Conservation (phyloP, 2,888 invertebrate species). For the Sphaeridia pumilis region DNA sequence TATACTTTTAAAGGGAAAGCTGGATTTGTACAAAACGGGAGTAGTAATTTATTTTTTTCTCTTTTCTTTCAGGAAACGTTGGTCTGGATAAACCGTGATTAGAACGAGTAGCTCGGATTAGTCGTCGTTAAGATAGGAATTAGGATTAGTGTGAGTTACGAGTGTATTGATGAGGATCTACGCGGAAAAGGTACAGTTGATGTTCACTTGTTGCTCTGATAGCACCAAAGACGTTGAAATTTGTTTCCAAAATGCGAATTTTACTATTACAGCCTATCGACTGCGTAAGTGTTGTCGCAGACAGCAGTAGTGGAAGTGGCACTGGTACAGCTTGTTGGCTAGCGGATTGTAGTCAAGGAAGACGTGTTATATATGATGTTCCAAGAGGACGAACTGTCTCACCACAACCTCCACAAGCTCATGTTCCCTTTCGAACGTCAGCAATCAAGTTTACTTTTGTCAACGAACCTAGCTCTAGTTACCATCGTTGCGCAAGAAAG, state of each 20-base stretch:
- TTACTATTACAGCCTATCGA: slow-evolving; percentile 28
- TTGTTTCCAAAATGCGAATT: no score
- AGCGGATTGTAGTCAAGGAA: slow-evolving; percentile 32
- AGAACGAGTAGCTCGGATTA: no score
- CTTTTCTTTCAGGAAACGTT: no score
- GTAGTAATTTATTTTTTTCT: no score
- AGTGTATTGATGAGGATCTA: slow-evolving; percentile 16
- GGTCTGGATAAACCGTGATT: no score
- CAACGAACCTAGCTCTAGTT: slow-evolving; percentile 30
- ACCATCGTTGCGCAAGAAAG: slow-evolving; percentile 35
- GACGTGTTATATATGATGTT: slow-evolving; percentile 32
- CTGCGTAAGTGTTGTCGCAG: slow-evolving; percentile 35
- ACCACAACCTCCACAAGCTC: slow-evolving; percentile 36
- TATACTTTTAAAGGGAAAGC: no score
- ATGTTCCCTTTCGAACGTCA: slow-evolving; percentile 33
- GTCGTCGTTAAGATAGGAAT: no score
- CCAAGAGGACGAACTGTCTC: slow-evolving; percentile 32
- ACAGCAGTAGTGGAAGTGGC: slow-evolving; percentile 34
- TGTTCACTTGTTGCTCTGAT: no score
- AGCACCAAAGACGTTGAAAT: no score
- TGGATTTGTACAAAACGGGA: no score
- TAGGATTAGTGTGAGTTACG: no score
- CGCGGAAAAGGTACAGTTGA: slow-evolving; percentile 10
- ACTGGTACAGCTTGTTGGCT: slow-evolving; percentile 26
- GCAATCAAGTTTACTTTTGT: slow-evolving; percentile 33